Evolutionary conservation across 1,140 invertebrate species (phyloP).

Genomic region (Hesperophylax magnus): DNA sequence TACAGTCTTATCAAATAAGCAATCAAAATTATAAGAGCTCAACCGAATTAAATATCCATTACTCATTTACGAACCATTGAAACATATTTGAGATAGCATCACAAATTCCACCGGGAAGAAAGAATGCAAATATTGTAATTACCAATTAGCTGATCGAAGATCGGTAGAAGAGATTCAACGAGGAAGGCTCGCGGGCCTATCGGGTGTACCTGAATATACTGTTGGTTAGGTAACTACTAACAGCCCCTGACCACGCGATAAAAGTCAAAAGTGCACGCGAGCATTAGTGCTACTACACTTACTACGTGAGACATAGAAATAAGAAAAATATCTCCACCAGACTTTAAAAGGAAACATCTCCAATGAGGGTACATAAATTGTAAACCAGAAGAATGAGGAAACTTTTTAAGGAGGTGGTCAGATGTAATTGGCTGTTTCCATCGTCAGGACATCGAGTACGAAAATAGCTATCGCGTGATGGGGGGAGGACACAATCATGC

Average conservation of each 20-base stretch:
- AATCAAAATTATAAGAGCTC: too few relatives aligned
- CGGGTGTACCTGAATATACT: background rate
- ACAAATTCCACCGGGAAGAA: conserved; percentile 6
- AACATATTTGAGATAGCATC: conserved; percentile 31
- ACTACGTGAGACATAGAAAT: too few relatives aligned
- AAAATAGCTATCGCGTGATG: conserved; percentile 5
- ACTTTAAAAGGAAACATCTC: too few relatives aligned
- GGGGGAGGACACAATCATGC: background rate
- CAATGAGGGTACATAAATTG: too few relatives aligned
- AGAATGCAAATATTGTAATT: conserved; percentile 24
- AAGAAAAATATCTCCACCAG: too few relatives aligned
- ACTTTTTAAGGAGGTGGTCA: too few relatives aligned
- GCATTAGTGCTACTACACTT: background rate
- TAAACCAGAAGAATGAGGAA: too few relatives aligned
- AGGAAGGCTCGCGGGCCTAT: conserved; percentile 14
- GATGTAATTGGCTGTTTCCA: too few relatives aligned
- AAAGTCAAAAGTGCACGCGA: conserved; percentile 6
- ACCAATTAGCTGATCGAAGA: conserved; percentile 38
- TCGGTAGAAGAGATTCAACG: conserved; percentile 9
- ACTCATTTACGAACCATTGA: background rate
- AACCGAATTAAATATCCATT: too few relatives aligned
- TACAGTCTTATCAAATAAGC: too few relatives aligned
- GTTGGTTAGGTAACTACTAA: background rate
- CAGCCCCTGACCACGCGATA: conserved; percentile 11
- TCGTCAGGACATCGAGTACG: background rate